phyloP scores from a whole-genome alignment of 1,140 invertebrate species.

The Drosophila ogumai region DNA sequence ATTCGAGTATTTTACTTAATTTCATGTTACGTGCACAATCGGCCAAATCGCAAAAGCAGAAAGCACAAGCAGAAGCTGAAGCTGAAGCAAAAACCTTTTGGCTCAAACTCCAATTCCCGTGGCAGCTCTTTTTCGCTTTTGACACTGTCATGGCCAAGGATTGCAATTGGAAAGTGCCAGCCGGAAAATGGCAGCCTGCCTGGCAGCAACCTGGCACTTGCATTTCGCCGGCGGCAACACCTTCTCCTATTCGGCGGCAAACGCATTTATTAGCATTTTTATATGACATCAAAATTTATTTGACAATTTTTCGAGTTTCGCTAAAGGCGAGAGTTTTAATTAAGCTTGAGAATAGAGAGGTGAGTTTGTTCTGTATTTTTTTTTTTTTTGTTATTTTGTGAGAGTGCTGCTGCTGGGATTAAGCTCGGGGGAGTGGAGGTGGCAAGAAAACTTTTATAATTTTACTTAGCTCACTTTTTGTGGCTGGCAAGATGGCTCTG shows the following conservation, averaged over 20 bases:
- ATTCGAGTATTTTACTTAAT: constrained; percentile 83
- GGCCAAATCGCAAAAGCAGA: constrained; percentile 61
- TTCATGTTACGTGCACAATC: constrained; percentile 81
- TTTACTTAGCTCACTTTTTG: constrained; percentile 55
- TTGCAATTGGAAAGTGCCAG: constrained; percentile 26
- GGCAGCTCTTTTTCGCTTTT: constrained; percentile 21
- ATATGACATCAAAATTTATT: constrained; percentile 35
- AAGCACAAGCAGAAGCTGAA: constrained; percentile 1
- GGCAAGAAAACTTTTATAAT: constrained; percentile 59
- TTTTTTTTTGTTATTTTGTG: neutral
- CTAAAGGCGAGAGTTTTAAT: constrained; percentile 61
- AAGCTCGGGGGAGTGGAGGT: constrained; percentile 4
- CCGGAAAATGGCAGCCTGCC: constrained; percentile 18
- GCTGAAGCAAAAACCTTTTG: neutral
- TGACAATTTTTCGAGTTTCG: constrained; percentile 53
- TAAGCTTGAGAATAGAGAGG: constrained; percentile 45
- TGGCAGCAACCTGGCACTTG: constrained; percentile 6
- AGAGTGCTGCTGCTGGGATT: neutral
- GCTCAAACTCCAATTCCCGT: constrained; percentile 1
- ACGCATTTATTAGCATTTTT: constrained; percentile 76
- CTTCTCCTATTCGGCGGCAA: neutral
- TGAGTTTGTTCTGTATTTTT: neutral
- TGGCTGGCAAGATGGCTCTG: constrained; percentile 2
- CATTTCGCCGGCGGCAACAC: neutral
- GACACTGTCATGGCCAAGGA: constrained; percentile 50